A percentile compares a stretch with the other conserved stretches of the same genome.
Evolutionary conservation across 2,888 invertebrate genomes (phyloP).

Genomic region (Andrena trimmerana): DNA sequence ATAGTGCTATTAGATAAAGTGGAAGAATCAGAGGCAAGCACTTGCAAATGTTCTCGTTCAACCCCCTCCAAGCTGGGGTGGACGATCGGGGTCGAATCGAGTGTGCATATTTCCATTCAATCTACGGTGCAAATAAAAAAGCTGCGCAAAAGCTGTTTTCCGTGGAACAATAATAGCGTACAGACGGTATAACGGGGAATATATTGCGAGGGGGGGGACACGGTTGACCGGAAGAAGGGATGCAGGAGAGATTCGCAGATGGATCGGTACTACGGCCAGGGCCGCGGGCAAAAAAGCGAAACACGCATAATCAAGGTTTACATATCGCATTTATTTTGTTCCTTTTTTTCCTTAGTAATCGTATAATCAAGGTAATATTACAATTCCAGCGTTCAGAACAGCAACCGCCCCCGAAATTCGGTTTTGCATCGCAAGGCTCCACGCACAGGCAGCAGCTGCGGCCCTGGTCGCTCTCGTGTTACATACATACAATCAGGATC

Average conservation of each 20-base stretch:
- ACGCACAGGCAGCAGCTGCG: conserved; percentile 78
- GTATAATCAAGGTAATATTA: conserved; percentile 85
- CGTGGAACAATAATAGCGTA: conserved; percentile 26
- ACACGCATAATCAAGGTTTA: conserved; percentile 80
- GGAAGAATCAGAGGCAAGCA: too few relatives aligned
- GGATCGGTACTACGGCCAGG: conserved; percentile 72
- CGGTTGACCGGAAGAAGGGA: conserved; percentile 40
- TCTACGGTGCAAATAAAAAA: conserved; percentile 17
- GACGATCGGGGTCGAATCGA: neutral
- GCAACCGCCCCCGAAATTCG: conserved; percentile 77
- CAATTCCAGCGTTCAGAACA: conserved; percentile 82
- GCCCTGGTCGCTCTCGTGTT: conserved; percentile 80
- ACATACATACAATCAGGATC: conserved; percentile 78
- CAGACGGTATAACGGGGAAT: conserved; percentile 7
- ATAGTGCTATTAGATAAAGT: too few relatives aligned
- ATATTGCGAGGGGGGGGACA: conserved; percentile 18
- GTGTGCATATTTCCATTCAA: conserved; percentile 10
- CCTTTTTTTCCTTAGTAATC: conserved; percentile 82
- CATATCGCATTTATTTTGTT: conserved; percentile 82
- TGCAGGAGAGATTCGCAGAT: conserved; percentile 30
- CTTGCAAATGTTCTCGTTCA: too few relatives aligned
- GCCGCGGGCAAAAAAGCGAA: conserved; percentile 77
- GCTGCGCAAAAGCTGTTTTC: conserved; percentile 31
- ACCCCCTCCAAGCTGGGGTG: neutral
- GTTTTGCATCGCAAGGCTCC: conserved; percentile 53